Base-by-base conservation (phyloP, 2,797 vertebrate genomes). In the Malurus leucopterus region DNA sequence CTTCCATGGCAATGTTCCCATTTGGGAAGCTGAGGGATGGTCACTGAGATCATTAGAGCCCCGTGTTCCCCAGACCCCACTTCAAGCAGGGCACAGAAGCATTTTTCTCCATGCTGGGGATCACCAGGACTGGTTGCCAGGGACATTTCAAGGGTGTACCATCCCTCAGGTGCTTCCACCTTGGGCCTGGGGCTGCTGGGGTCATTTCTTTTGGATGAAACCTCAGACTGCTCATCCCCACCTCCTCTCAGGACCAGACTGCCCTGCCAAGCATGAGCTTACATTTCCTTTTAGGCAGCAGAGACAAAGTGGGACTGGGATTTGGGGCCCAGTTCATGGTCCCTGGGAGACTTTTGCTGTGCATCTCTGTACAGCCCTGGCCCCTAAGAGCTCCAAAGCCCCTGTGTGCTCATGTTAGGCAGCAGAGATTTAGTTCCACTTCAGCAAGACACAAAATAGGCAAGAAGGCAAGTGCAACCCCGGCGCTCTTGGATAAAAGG, bases 371-470 rank as follows among this genome's bases (percentile, higher is more conserved):
- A 22, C 46, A 79, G 0, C 36, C 54, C 54, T 38, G 20, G 43
- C 46, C 62, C 58, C 47, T 44, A 23, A 32, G 24, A 81, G 59
- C 59, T 67, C 69, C 6, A 17, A 2, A 43, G 64, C 38, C 64
- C 40, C 32, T 4, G 9, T 22, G 70, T 32, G 3, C 30, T 57
- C 24, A 11, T 46, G 79, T 84, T n/a, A 40, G 82, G 78, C 64
- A 85, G 63, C 59, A 69, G 34, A 59, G 64, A 67, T 71, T 91
- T 53, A 57, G 86, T 59, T 93, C 79, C 79, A 78, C 90, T 91
- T 76, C 79, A 84, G 76, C 82, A 85, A 89, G 76, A 76, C 34
- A 65, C 70, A 85, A 90, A 87, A 91, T 36, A 91, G 82, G 75
- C 72, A 72, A 81, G 82, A 65, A 86, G 63, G 49, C 44, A 89